These are phyloP conservation scores for Phoebastria nigripes DNA, from an alignment of 2,797 vertebrate genomes.

Conservation along the genomic window DNA sequence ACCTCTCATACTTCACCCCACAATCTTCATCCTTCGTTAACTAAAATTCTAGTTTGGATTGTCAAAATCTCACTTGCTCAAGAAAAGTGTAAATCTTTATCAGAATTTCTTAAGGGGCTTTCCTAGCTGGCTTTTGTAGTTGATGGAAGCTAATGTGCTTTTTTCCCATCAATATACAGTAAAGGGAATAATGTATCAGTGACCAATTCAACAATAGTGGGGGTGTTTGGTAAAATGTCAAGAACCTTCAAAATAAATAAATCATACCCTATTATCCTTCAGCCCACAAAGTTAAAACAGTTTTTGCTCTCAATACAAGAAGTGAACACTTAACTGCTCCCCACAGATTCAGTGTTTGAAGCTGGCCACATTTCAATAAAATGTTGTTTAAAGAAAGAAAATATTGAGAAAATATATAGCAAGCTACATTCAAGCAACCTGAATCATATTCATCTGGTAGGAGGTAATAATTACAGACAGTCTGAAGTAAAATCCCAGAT, in stretches of 20 bases:
- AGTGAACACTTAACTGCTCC: constrained; percentile 66
- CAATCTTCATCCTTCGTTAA: background rate
- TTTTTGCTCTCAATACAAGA: constrained; percentile 68
- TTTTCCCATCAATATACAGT: constrained; percentile 37
- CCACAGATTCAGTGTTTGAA: constrained; percentile 59
- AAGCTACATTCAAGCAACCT: background rate
- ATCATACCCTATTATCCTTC: constrained; percentile 78
- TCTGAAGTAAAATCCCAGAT: constrained; percentile 8
- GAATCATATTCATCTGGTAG: constrained; percentile 1
- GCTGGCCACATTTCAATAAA: constrained; percentile 65
- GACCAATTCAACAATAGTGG: constrained; percentile 38
- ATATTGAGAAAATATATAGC: constrained; percentile 17
- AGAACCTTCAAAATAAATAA: constrained; percentile 74
- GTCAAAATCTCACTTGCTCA: constrained; percentile 39
- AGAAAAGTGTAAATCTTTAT: constrained; percentile 58
- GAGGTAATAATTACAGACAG: constrained; percentile 3
- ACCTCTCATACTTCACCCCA: background rate
- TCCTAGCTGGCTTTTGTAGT: constrained; percentile 8
- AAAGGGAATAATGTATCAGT: constrained; percentile 65
- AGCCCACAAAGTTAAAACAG: constrained; percentile 74
- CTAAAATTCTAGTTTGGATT: background rate
- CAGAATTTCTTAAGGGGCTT: constrained; percentile 29
- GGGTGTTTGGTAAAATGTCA: constrained; percentile 49
- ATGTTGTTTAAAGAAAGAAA: constrained; percentile 39
- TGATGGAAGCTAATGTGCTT: constrained; percentile 62